phyloP scores from a whole-genome alignment of 2,888 invertebrate species.

The Sinopyrophorus schimmeli region DNA sequence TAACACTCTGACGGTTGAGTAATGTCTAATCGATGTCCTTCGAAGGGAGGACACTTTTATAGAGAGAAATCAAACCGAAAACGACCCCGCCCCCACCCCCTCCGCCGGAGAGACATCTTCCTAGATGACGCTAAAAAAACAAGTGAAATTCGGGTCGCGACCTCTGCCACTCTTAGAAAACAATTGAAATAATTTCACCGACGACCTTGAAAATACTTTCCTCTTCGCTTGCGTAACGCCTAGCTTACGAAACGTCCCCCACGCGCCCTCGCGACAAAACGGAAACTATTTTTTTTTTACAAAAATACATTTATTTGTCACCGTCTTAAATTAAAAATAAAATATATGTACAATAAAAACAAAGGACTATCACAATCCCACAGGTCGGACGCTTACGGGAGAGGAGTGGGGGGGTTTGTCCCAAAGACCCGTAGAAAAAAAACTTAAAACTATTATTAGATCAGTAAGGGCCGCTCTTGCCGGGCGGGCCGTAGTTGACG shows the following conservation, averaged over 20 bases:
- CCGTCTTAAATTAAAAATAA: conserved; percentile 45
- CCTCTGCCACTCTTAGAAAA: conserved; percentile 43
- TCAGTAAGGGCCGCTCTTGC: conserved; percentile 48
- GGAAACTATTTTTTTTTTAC: too few species aligned
- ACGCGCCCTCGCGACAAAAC: too few species aligned
- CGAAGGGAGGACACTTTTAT: conserved; percentile 47
- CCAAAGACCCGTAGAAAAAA: conserved; percentile 34
- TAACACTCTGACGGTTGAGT: conserved; percentile 41
- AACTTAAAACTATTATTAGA: conserved; percentile 17
- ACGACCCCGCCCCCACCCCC: conserved; percentile 47
- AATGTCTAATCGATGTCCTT: conserved; percentile 40
- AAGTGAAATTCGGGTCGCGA: conserved; percentile 54
- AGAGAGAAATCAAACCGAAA: conserved; percentile 46
- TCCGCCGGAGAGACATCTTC: conserved; percentile 45
- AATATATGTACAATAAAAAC: conserved; percentile 42
- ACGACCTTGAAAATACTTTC: not conserved
- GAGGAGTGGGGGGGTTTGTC: too few species aligned
- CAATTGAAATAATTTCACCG: conserved; percentile 2
- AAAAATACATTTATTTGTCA: conserved; percentile 50
- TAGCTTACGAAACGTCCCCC: too few species aligned
- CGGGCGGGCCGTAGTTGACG: conserved; percentile 50
- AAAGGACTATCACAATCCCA: conserved; percentile 37
- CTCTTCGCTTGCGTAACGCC: not conserved
- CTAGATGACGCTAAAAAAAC: conserved; percentile 44
- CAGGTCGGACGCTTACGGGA: conserved; percentile 33